phyloP scores from a whole-genome alignment of 2,113 vertebrate genomes.

The Chlamydotis undulata region DNA sequence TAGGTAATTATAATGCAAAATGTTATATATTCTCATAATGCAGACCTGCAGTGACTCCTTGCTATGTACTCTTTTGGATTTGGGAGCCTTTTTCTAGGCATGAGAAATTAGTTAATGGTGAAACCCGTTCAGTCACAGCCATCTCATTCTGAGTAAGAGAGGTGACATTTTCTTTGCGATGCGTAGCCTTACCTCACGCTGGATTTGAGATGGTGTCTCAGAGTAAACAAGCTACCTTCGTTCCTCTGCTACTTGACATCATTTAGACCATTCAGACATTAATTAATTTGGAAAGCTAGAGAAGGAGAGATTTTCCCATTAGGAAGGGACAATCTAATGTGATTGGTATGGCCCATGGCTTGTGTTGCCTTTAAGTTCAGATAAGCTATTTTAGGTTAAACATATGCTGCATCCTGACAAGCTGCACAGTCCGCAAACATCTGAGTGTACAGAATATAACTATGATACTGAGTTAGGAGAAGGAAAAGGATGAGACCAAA shows the following conservation, averaged over 20 bases:
- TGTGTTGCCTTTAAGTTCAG: neutral
- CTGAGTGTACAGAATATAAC: neutral
- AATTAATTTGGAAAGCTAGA: slow-evolving; percentile 12
- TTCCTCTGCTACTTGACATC: neutral
- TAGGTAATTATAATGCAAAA: neutral
- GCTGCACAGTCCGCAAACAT: neutral
- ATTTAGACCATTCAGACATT: neutral
- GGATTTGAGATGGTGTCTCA: neutral
- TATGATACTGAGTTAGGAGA: neutral
- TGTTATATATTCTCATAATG: neutral
- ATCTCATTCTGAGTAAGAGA: neutral
- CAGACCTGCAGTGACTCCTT: neutral
- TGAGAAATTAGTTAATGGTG: neutral
- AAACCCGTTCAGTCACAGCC: neutral
- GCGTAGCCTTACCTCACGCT: neutral
- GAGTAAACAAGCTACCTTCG: neutral
- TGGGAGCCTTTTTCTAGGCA: neutral
- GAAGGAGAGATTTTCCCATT: neutral
- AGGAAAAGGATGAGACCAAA: neutral
- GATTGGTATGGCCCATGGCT: neutral
- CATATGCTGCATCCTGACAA: neutral
- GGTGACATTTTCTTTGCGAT: neutral
- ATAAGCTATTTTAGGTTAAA: neutral
- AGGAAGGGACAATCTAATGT: neutral
- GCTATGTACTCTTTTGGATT: neutral